Conservation (phyloP, 2,113 vertebrate species). For the Grantiella picta region DNA sequence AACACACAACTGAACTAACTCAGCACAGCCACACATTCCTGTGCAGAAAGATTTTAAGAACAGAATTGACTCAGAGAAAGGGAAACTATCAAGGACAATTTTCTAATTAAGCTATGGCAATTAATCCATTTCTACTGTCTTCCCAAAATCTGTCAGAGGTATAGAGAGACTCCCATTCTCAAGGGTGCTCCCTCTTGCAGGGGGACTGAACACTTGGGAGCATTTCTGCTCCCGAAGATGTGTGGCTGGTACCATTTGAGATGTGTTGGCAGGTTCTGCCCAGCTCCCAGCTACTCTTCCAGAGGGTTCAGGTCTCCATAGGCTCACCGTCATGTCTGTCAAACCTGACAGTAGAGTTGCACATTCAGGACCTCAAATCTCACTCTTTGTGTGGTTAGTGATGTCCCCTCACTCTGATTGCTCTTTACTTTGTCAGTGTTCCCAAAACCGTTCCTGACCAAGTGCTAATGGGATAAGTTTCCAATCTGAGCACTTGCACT, state of each 20-base stretch:
- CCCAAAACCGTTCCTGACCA: neutral
- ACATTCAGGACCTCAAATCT: neutral
- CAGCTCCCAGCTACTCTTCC: neutral
- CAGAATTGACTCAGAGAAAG: neutral
- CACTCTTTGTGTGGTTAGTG: neutral
- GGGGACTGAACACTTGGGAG: neutral
- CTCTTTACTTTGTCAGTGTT: neutral
- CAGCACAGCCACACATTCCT: neutral
- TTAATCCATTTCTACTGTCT: neutral
- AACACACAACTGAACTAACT: neutral
- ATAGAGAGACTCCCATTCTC: neutral
- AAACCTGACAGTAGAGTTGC: neutral
- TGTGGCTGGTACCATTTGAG: neutral
- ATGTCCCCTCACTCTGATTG: neutral
- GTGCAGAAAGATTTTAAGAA: neutral
- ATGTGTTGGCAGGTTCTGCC: neutral
- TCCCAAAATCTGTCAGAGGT: neutral
- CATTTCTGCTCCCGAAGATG: neutral
- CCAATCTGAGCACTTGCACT: neutral
- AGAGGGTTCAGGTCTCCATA: neutral
- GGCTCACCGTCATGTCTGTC: neutral
- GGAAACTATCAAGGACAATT: neutral
- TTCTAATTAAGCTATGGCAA: neutral
- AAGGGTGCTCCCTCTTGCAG: neutral
- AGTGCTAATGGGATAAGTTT: neutral